These are phyloP conservation scores for Eupithecia dodoneata DNA, from an alignment of 2,888 invertebrate genomes.

Conservation along the genomic window DNA sequence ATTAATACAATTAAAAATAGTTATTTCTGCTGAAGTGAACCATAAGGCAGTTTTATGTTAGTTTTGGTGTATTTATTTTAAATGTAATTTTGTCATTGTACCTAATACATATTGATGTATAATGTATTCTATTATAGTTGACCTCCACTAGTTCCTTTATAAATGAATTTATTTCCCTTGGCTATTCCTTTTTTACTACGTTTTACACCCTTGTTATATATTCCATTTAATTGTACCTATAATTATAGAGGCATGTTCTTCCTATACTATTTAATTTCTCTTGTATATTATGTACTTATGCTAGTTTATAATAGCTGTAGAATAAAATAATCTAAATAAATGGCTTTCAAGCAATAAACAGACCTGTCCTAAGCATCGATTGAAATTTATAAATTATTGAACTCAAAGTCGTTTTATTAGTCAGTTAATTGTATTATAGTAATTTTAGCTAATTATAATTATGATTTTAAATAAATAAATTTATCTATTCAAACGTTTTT, in stretches of 20 bases:
- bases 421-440: slow-evolving; percentile 59
- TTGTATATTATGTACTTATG: slow-evolving; percentile 26
- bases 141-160: neutral
- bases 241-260: neutral
- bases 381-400: slow-evolving; percentile 63
- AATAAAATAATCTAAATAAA: slow-evolving; percentile 12
- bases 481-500: slow-evolving; percentile 53
- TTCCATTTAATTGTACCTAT: neutral
- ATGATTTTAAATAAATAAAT: slow-evolving; percentile 74
- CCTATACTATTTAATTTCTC: neutral
- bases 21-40: neutral
- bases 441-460: slow-evolving; percentile 54
- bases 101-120: neutral
- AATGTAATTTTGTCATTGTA: neutral
- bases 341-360: slow-evolving; percentile 30
- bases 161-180: neutral
- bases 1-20: neutral
- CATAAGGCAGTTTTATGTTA: neutral
- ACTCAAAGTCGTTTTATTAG: slow-evolving; percentile 58
- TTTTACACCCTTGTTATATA: neutral
- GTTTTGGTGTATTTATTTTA: slow-evolving; percentile 3
- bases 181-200: neutral
- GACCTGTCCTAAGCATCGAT: slow-evolving; percentile 55
- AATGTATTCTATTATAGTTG: neutral
- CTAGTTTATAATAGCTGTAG: slow-evolving; percentile 20